Evolutionary conservation across 2,888 invertebrate species (phyloP).

Genomic region (Aporophyla lueneburgensis): DNA sequence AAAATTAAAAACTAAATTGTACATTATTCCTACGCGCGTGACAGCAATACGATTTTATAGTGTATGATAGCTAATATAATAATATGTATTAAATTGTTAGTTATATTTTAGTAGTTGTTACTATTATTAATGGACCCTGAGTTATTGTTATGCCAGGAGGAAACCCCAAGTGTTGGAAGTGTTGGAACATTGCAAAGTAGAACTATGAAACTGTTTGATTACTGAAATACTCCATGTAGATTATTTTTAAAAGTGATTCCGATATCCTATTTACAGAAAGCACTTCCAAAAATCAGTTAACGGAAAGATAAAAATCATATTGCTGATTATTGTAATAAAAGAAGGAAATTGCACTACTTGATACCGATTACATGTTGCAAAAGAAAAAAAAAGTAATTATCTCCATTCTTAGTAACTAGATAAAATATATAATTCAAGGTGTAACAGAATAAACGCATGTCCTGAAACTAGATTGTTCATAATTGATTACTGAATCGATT

Average conservation of each 20-base stretch:
- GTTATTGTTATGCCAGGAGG: not conserved
- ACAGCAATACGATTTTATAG: conserved; percentile 60
- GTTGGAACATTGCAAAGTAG: not conserved
- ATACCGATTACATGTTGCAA: not conserved
- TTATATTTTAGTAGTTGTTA: conserved; percentile 2
- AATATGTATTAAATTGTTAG: conserved; percentile 10
- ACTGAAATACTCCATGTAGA: not conserved
- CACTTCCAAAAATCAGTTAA: not conserved
- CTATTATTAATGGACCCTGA: not conserved
- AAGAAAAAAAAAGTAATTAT: not conserved
- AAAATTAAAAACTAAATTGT: conserved; percentile 34
- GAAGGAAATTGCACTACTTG: no score
- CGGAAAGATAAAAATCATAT: not conserved
- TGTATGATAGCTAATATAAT: conserved; percentile 6
- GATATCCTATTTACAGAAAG: not conserved
- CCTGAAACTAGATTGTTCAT: no score
- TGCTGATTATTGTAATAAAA: not conserved
- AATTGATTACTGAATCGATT: no score
- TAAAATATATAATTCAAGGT: no score
- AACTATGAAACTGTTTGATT: not conserved
- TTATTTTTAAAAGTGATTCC: not conserved
- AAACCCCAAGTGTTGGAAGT: conserved; percentile 6
- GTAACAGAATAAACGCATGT: no score
- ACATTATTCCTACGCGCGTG: conserved; percentile 48
- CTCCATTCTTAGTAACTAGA: not conserved